Conservation (phyloP, 2,888 invertebrate species). For the Phyto melanocephala region DNA sequence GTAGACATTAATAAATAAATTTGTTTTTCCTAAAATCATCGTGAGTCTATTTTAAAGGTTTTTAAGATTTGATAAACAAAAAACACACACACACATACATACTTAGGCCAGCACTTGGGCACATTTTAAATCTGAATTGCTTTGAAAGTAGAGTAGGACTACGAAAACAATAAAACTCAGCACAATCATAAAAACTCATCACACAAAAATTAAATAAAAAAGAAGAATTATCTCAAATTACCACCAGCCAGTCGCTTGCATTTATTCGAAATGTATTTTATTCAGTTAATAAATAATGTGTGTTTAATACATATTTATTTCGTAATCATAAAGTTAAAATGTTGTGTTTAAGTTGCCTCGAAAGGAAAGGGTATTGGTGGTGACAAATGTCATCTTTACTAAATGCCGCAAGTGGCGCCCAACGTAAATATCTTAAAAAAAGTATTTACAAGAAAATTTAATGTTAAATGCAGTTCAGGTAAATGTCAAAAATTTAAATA, state of each 20-base stretch:
- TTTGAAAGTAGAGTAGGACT: not conserved
- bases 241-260: not conserved
- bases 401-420: slow-evolving; percentile 16
- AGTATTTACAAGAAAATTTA: not conserved
- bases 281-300: not conserved
- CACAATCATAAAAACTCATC: not conserved
- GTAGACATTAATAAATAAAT: not conserved
- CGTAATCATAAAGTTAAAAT: not conserved
- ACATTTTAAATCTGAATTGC: not conserved
- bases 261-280: not conserved
- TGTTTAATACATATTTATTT: not conserved
- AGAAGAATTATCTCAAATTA: slow-evolving; percentile 30
- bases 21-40: not conserved
- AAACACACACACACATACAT: not conserved
- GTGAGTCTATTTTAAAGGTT: not conserved
- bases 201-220: not conserved
- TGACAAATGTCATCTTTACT: not conserved
- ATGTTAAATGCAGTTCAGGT: not conserved
- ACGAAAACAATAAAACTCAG: not conserved
- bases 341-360: not conserved
- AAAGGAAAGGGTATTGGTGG: not conserved
- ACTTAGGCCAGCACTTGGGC: not conserved
- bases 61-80: not conserved
- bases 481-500: not conserved
- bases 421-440: not conserved